Evolutionary conservation across 2,888 invertebrate genomes (phyloP).

Genomic region (Acanthosoma haemorrhoidale): DNA sequence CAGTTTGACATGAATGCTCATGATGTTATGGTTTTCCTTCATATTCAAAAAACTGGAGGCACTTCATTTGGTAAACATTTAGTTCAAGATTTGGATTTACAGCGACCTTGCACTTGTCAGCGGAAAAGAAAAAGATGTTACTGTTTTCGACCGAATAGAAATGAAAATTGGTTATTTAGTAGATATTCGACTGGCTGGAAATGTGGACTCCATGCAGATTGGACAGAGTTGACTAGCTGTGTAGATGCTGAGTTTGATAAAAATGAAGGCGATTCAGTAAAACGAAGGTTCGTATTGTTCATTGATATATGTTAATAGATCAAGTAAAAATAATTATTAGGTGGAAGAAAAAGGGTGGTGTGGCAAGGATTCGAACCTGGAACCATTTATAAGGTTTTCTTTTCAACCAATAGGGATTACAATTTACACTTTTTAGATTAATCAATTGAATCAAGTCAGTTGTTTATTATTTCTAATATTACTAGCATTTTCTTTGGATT

Average conservation of each 20-base stretch:
- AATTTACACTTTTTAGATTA: too few relatives aligned
- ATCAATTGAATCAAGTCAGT: too few relatives aligned
- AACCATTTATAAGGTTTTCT: too few relatives aligned
- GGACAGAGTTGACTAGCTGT: constrained; percentile 91
- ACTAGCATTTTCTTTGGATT: too few relatives aligned
- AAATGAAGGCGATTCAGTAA: constrained; percentile 75
- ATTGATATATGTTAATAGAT: neutral
- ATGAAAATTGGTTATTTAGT: constrained; percentile 96
- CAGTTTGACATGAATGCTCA: constrained; percentile 85
- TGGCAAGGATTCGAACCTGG: too few relatives aligned
- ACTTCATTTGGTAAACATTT: constrained; percentile 95
- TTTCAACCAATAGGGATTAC: too few relatives aligned
- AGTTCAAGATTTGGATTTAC: constrained; percentile 86
- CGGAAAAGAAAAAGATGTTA: constrained; percentile 81
- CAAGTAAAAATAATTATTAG: neutral
- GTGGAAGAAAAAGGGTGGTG: too few relatives aligned
- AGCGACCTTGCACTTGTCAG: constrained; percentile 91
- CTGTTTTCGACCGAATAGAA: constrained; percentile 85
- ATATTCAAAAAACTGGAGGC: constrained; percentile 99
- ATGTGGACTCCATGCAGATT: constrained; percentile 96
- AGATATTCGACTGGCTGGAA: constrained; percentile 96
- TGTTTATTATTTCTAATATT: too few relatives aligned
- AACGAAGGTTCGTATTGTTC: constrained; percentile 52
- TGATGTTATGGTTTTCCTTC: constrained; percentile 96
- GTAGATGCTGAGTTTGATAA: constrained; percentile 87